phyloP scores from a whole-genome alignment of 2,113 vertebrate species.

The Kryptolebias marmoratus region DNA sequence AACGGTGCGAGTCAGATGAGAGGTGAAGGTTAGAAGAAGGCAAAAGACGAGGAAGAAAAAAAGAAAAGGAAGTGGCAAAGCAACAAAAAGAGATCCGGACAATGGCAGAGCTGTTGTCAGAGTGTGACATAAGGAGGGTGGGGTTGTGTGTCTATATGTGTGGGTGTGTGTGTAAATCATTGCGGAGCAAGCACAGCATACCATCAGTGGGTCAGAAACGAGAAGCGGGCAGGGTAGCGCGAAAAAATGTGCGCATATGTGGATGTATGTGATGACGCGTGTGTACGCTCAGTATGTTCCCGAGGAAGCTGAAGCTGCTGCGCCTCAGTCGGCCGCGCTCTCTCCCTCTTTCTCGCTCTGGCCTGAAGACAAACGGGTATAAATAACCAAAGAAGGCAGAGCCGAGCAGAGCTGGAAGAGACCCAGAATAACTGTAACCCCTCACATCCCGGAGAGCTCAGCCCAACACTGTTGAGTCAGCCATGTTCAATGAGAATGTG shows the following conservation, averaged over 20 bases:
- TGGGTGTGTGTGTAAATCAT: slow-evolving; percentile 7
- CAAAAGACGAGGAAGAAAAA: slow-evolving; percentile 16
- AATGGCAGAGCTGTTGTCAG: slow-evolving; percentile 39
- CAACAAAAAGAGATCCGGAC: slow-evolving; percentile 38
- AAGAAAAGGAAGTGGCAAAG: slow-evolving; percentile 23
- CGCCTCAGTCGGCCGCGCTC: slow-evolving; percentile 3
- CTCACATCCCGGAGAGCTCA: slow-evolving; percentile 50
- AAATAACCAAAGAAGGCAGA: slow-evolving; percentile 73
- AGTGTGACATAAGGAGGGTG: slow-evolving; percentile 9
- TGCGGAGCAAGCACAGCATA: slow-evolving; percentile 21
- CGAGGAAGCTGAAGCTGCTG: slow-evolving; percentile 49
- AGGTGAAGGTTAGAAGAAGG: slow-evolving; percentile 11
- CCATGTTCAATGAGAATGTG: slow-evolving; percentile 55
- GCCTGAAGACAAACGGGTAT: slow-evolving; percentile 77
- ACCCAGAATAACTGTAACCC: slow-evolving; percentile 67
- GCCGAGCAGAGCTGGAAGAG: slow-evolving; percentile 55
- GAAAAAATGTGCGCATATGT: slow-evolving; percentile 26
- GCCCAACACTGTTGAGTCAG: slow-evolving; percentile 62
- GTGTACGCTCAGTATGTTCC: slow-evolving; percentile 15
- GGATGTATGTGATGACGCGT: slow-evolving; percentile 26
- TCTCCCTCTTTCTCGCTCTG: slow-evolving; percentile 34
- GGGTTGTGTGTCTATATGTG: neutral
- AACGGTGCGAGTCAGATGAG: slow-evolving; percentile 15
- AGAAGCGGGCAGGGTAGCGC: slow-evolving; percentile 54
- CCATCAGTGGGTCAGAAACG: slow-evolving; percentile 48